phyloP scores from a whole-genome alignment of 2,113 vertebrate genomes.

The Mustela lutreola region DNA sequence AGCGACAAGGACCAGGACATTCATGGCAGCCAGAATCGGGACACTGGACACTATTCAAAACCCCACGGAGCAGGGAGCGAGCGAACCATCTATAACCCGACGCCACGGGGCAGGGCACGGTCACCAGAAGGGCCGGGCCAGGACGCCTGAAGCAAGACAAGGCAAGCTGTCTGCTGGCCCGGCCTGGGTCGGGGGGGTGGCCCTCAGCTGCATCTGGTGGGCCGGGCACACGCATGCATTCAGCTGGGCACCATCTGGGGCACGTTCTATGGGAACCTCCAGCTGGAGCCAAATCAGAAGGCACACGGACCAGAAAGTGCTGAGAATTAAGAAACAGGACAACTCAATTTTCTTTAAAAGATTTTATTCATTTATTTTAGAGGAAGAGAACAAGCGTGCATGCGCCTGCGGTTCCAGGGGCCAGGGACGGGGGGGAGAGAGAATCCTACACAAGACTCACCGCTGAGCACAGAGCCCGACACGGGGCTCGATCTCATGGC shows the following conservation, averaged over 20 bases:
- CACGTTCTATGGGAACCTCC: rapidly evolving
- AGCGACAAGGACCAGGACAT: too few relatives aligned
- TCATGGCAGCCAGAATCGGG: rapidly evolving
- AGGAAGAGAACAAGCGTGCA: background rate
- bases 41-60: background rate
- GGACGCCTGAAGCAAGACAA: background rate
- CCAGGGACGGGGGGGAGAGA: background rate
- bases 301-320: background rate
- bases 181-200: too few relatives aligned
- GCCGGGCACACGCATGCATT: rapidly evolving
- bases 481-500: too few relatives aligned
- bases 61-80: background rate
- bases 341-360: background rate
- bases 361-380: background rate
- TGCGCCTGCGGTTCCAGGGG: background rate
- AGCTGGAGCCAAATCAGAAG: background rate
- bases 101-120: rapidly evolving
- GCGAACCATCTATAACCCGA: rapidly evolving
- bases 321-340: background rate
- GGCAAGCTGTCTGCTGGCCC: too few relatives aligned
- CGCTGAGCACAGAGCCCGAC: background rate
- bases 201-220: background rate
- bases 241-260: background rate
- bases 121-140: too few relatives aligned
- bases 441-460: background rate